Evolutionary conservation across 1,140 invertebrate genomes (phyloP).

Genomic region (Drosophila albomicans): DNA sequence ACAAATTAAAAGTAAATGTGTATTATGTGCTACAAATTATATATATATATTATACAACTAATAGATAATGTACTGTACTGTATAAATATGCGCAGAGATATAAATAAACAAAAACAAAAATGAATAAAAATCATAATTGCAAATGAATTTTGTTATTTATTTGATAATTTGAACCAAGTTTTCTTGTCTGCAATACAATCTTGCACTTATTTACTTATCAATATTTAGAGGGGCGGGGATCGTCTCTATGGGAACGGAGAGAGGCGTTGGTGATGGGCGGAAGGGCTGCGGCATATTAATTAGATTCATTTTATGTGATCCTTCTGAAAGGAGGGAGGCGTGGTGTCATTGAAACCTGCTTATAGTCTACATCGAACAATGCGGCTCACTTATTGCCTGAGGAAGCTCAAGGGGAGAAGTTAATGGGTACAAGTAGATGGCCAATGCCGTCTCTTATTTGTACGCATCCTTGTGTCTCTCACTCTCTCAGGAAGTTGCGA

Average conservation of each 20-base stretch:
- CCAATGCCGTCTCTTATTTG: background rate
- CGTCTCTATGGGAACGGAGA: conserved; percentile 22
- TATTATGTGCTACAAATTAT: conserved; percentile 60
- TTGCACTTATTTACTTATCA: conserved; percentile 43
- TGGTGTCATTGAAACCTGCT: conserved; percentile 50
- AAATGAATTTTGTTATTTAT: conserved; percentile 48
- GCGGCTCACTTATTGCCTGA: conserved; percentile 20
- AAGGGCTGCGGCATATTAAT: conserved; percentile 24
- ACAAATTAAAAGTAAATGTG: conserved; percentile 40
- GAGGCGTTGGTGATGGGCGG: conserved; percentile 12
- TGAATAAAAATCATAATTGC: conserved; percentile 35
- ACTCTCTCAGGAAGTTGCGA: conserved; percentile 32
- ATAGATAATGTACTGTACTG: conserved; percentile 66
- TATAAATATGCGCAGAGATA: conserved; percentile 66
- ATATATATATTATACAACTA: conserved; percentile 28
- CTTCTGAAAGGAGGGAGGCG: background rate
- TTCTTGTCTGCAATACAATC: conserved; percentile 46
- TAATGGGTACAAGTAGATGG: background rate
- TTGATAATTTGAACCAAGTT: conserved; percentile 56
- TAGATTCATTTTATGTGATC: conserved; percentile 18
- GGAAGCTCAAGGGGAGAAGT: conserved; percentile 31
- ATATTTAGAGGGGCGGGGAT: conserved; percentile 1
- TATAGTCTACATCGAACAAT: conserved; percentile 24
- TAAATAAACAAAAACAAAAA: conserved; percentile 50
- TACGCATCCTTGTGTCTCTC: conserved; percentile 1